Evolutionary conservation across 2,888 invertebrate species (phyloP).

Genomic region (Panzeria rudis): DNA sequence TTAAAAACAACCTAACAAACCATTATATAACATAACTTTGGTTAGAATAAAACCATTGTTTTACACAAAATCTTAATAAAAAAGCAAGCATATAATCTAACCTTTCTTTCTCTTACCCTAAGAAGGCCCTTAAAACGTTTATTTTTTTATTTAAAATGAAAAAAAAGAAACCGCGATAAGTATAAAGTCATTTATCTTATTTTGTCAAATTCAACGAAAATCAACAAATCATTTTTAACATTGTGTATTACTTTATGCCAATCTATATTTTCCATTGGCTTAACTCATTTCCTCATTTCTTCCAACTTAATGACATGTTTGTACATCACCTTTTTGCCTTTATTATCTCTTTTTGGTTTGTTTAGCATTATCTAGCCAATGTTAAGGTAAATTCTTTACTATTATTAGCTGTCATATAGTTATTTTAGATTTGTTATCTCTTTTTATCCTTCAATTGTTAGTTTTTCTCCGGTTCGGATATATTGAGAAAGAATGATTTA

Average conservation of each 20-base stretch:
- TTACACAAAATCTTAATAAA: constrained; percentile 64
- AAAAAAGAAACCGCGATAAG: constrained; percentile 43
- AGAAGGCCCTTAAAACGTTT: constrained; percentile 13
- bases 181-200: constrained; percentile 80
- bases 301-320: constrained; percentile 48
- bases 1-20: constrained; percentile 36
- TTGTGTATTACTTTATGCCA: constrained; percentile 33
- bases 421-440: constrained; percentile 46
- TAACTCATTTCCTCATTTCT: constrained; percentile 59
- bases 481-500: constrained; percentile 22
- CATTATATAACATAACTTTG: constrained; percentile 66
- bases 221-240: constrained; percentile 74
- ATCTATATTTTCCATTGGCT: constrained; percentile 33
- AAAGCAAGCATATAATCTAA: constrained; percentile 37
- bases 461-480: not conserved
- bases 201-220: constrained; percentile 77
- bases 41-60: constrained; percentile 67
- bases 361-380: constrained; percentile 19
- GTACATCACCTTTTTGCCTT: not conserved
- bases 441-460: constrained; percentile 42
- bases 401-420: constrained; percentile 48
- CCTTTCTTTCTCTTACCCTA: constrained; percentile 51
- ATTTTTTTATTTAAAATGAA: constrained; percentile 24
- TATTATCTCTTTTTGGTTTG: constrained; percentile 28
- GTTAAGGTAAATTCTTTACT: constrained; percentile 21